Conservation (phyloP, 2,113 vertebrate species). For the Lipophrys pholis region DNA sequence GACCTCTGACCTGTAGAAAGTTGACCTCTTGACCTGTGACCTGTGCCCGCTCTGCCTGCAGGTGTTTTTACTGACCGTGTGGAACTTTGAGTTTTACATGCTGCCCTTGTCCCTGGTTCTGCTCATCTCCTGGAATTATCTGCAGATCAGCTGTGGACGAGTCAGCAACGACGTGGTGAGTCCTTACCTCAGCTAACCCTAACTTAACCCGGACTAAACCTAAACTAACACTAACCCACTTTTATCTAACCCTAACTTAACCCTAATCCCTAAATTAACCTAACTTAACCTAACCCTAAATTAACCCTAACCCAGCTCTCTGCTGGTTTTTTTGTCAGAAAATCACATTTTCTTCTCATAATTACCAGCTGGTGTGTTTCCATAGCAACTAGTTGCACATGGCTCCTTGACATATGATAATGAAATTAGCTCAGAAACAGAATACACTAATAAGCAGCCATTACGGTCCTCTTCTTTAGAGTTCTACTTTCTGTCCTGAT, state of each 20-base stretch:
- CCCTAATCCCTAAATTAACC: too few species aligned
- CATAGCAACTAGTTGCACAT: conserved; percentile 54
- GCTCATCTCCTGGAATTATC: conserved; percentile 91
- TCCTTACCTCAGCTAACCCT: not conserved
- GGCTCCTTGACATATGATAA: conserved; percentile 35
- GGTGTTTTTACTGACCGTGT: conserved; percentile 92
- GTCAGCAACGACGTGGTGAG: conserved; percentile 89
- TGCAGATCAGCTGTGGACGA: conserved; percentile 83
- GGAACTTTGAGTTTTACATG: conserved; percentile 96
- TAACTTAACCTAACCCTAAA: too few species aligned
- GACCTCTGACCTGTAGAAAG: too few species aligned
- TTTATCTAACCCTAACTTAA: too few species aligned
- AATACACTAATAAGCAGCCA: conserved; percentile 51
- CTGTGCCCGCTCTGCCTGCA: conserved; percentile 67
- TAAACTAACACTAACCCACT: too few species aligned
- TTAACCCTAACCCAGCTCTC: too few species aligned
- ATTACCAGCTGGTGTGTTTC: conserved; percentile 52
- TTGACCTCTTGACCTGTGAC: too few species aligned
- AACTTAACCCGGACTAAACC: too few species aligned
- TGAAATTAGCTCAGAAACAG: conserved; percentile 61
- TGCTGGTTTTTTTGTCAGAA: not conserved
- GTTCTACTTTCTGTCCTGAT: conserved; percentile 35
- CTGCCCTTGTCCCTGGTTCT: conserved; percentile 89
- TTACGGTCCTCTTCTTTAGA: conserved; percentile 16
- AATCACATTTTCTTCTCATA: conserved; percentile 16